Evolutionary conservation across 2,888 invertebrate genomes (phyloP), one percentile per base, ranked within the genome.

Genomic region (Polia nebulosa): DNA sequence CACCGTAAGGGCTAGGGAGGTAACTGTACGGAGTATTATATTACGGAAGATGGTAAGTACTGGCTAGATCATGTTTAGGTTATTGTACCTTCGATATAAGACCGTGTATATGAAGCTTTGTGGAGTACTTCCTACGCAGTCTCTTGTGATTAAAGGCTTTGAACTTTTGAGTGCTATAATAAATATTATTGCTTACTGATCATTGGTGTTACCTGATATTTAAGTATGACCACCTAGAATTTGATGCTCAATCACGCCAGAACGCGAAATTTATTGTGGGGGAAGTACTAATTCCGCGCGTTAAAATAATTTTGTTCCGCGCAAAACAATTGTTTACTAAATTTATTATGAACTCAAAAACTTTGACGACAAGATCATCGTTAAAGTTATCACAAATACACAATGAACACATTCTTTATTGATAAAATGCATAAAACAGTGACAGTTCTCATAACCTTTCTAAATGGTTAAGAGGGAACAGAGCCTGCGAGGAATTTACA

Each of bases 1-100:
- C 72, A 63, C 53, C 63, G 78, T 55, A 77, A 61, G 44, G 59
- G 76, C 51, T 67, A 44, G 51, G 41, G 25, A 66, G 58, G 39
- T 76, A 76, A 53, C 68, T 69, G 76, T 69, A 76, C 57, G 25
- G 11, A 41, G 58, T 47, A 27, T 72, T 55, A 29, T 53, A 67
- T 57, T 68, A 67, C 76, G 76, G 68, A 57, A 49, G 49, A 56
- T n/a, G 45, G 39, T 13, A n/a, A 32, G 39, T 47, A 53, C n/a
- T 55, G 5, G 29, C 41, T 56, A 67, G 49, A 45, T 25, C 39
- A 53, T 62, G 52, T 52, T 47, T 8, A 20, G 59, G 27, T 27
- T 52, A 13, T 25, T 32, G 11, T 51, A n/a, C 39, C 13, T 64
- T 47, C 13, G 8, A 17, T 52, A 39, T 39, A 36, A 17, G 15